phyloP scores from a whole-genome alignment of 2,797 vertebrate species.

The Epinephelus coioides region DNA sequence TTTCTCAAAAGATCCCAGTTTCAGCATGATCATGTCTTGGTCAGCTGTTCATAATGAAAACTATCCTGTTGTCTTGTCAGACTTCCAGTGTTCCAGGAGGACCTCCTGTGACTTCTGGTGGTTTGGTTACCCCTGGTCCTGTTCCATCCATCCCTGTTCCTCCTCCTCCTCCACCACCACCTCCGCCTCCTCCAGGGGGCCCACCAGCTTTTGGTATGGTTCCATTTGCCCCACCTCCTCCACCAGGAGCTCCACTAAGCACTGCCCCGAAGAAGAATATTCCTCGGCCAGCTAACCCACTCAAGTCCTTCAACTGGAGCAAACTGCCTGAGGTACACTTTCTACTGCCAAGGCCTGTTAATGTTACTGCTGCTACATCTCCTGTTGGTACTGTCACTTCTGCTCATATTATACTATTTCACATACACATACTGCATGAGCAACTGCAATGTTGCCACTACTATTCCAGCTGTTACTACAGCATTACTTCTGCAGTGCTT shows the following conservation, averaged over 20 bases:
- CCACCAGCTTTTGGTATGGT: slow-evolving; percentile 83
- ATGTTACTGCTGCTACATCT: not conserved
- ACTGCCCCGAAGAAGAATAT: slow-evolving; percentile 90
- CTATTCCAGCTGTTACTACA: not conserved
- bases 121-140: slow-evolving; percentile 72
- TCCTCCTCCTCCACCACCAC: slow-evolving; percentile 73
- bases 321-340: slow-evolving; percentile 92
- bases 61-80: slow-evolving; percentile 24
- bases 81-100: slow-evolving; percentile 80
- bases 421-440: not conserved
- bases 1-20: too few species aligned
- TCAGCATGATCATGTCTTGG: too few species aligned
- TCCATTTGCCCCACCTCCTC: slow-evolving; percentile 77
- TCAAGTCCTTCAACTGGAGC: slow-evolving; percentile 98
- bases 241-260: slow-evolving; percentile 88
- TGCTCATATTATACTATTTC: not conserved
- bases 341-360: not conserved
- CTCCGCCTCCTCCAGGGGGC: slow-evolving; percentile 87
- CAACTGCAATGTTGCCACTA: not conserved
- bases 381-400: not conserved
- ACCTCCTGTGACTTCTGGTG: slow-evolving; percentile 71
- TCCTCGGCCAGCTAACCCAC: slow-evolving; percentile 91
- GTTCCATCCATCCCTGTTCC: slow-evolving; percentile 66
- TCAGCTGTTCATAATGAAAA: not conserved
- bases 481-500: not conserved